A percentile compares a stretch with the other conserved stretches of the same genome.
Evolutionary conservation across 2,113 vertebrate species (phyloP).

Genomic region (Psittacus erithacus): DNA sequence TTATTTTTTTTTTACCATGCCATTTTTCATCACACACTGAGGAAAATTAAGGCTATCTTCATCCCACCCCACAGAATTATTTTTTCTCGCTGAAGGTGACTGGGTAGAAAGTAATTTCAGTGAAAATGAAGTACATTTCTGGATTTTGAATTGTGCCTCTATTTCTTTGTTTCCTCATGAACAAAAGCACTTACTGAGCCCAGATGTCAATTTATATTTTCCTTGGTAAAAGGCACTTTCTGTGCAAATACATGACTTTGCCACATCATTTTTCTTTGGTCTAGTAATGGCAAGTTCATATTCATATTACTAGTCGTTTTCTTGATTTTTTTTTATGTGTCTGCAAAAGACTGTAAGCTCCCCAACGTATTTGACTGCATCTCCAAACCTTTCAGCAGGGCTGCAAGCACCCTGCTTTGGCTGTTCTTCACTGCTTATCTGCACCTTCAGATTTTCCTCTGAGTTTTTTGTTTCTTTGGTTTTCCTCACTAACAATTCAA

Average conservation of each 20-base stretch:
- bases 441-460: background rate
- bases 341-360: background rate
- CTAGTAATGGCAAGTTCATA: background rate
- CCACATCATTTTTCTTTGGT: background rate
- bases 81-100: background rate
- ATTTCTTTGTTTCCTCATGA: background rate
- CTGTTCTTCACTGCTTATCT: background rate
- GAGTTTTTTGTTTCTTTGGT: background rate
- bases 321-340: background rate
- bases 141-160: background rate
- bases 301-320: background rate
- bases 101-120: background rate
- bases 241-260: background rate
- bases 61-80: rapidly evolving
- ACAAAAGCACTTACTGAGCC: background rate
- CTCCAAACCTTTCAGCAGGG: background rate
- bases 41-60: background rate
- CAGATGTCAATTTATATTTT: background rate
- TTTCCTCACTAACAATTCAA: background rate
- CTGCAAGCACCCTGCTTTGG: background rate
- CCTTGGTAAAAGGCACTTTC: background rate
- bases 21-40: background rate
- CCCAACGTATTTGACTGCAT: background rate
- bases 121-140: background rate
- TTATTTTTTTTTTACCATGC: background rate